phyloP scores from a whole-genome alignment of 2,797 vertebrate species.

The Remorina albescens region DNA sequence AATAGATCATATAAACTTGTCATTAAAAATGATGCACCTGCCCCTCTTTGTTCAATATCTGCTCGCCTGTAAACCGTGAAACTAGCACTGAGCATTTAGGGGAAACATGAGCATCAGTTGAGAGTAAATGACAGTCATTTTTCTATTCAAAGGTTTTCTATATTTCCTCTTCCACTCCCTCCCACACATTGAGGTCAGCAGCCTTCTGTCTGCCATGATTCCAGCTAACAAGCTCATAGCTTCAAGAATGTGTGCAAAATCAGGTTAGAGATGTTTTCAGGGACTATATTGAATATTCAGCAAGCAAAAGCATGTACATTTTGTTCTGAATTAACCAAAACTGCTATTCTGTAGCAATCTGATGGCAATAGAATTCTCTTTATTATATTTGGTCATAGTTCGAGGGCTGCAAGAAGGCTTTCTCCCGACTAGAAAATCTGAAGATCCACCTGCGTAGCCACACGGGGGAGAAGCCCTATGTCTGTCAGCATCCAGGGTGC shows the following conservation, averaged over 20 bases:
- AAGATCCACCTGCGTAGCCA: constrained; percentile 98
- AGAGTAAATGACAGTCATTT: constrained; percentile 34
- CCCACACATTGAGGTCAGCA: constrained; percentile 47
- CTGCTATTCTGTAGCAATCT: background rate
- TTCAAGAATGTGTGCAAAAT: background rate
- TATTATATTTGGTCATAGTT: constrained; percentile 83
- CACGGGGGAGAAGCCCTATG: constrained; percentile 96
- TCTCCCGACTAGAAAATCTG: constrained; percentile 97
- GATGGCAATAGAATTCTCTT: background rate
- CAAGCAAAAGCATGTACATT: background rate
- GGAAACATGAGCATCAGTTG: constrained; percentile 18
- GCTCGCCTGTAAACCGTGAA: background rate
- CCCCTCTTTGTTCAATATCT: constrained; percentile 1
- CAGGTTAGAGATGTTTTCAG: constrained; percentile 2
- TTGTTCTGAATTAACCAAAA: constrained; percentile 4
- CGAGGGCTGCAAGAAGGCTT: constrained; percentile 96
- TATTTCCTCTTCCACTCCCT: constrained; percentile 27
- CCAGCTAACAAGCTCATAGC: constrained; percentile 24
- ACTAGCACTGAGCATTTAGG: constrained; percentile 3
- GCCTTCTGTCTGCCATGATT: constrained; percentile 36
- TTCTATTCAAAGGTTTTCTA: constrained; percentile 25
- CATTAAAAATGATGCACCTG: constrained; percentile 10
- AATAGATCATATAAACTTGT: background rate
- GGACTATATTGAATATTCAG: background rate
- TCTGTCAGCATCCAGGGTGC: constrained; percentile 94